A percentile compares a stretch with the other conserved stretches of the same genome.
Evolutionary conservation across 2,888 invertebrate genomes (phyloP).

Genomic region (Lithophane leautieri): DNA sequence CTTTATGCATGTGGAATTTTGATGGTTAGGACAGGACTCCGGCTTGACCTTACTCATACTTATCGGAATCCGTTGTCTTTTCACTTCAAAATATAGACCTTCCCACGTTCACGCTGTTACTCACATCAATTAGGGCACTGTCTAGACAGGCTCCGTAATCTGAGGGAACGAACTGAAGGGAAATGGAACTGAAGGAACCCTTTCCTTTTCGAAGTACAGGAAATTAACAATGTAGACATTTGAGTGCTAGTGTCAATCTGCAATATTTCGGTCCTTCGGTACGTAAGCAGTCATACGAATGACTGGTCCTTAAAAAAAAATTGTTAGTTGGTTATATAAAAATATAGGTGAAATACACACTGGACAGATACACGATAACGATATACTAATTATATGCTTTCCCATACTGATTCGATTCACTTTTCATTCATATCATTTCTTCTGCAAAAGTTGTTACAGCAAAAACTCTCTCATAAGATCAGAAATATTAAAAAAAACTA

Average conservation of each 20-base stretch:
- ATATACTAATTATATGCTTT: too few relatives aligned
- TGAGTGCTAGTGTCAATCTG: slow-evolving; percentile 25
- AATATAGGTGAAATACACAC: too few relatives aligned
- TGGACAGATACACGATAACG: too few relatives aligned
- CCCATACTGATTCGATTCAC: too few relatives aligned
- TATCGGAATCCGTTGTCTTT: slow-evolving; percentile 27
- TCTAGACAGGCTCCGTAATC: slow-evolving; percentile 42
- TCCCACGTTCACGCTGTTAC: slow-evolving; percentile 1
- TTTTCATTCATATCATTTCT: too few relatives aligned
- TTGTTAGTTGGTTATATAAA: too few relatives aligned
- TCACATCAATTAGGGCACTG: slow-evolving; percentile 42
- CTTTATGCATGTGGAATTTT: background rate
- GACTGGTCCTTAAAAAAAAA: too few relatives aligned
- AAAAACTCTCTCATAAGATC: too few relatives aligned
- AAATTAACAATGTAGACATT: slow-evolving; percentile 47
- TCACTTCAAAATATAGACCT: background rate
- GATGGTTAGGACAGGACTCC: background rate
- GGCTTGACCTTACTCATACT: slow-evolving; percentile 26
- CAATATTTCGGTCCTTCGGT: background rate
- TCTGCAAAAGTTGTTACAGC: too few relatives aligned
- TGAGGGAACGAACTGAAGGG: slow-evolving; percentile 11
- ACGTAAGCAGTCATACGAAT: too few relatives aligned
- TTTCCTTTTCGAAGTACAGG: slow-evolving; percentile 36
- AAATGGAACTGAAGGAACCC: slow-evolving; percentile 30
- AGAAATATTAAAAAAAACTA: too few relatives aligned